Base-by-base conservation (phyloP, 2,113 vertebrate genomes). In the Eurypyga helias region DNA sequence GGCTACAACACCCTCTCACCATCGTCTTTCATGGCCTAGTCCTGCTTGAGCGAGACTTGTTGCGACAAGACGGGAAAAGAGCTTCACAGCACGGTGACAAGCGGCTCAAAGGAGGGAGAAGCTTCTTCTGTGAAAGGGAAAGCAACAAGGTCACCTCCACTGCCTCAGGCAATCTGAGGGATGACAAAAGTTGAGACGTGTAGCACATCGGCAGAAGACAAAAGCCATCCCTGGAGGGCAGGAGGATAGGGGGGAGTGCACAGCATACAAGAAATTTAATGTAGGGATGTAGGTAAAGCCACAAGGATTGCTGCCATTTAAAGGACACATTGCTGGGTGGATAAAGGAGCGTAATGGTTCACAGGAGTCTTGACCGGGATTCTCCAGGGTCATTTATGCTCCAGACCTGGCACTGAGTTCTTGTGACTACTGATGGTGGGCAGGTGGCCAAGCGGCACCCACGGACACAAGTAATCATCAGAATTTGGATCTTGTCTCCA, bases 111-210 rank as follows among this genome's bases (percentile, higher is more conserved):
- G 87, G 20, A 61, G 48, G 83, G 60, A 88, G 88, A 82, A 52
- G 84, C 45, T 89, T 16, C 81, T 43, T 6, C 13, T 3, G 77
- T n/a, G 36, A 92, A 87, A 97, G 90, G 87, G 58, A 97, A 94
- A 23, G 93, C 89, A 93, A 2, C 93, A 86, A 97, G 96, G 97
- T 96, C 96, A 97, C 90, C 96, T 85, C 43, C 66, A 20, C 34
- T 36, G 98, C 98, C 97, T 97, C 91, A 54, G 97, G 98, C 97
- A 48, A 97, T 96, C 61, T 16, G 13, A 54, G 72, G 41, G 80
- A 97, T 96, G 97, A 97, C 96, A 95, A 98, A 97, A 98, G 96
- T 96, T 91, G 77, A 95, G 93, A 54, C 34, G 5, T 96, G 97
- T 97, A 89, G 89, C 92, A 78, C 85, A 64, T 71, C 54, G 17